Evolutionary conservation across 2,113 vertebrate genomes (phyloP).

Genomic region (Ailurus styani): DNA sequence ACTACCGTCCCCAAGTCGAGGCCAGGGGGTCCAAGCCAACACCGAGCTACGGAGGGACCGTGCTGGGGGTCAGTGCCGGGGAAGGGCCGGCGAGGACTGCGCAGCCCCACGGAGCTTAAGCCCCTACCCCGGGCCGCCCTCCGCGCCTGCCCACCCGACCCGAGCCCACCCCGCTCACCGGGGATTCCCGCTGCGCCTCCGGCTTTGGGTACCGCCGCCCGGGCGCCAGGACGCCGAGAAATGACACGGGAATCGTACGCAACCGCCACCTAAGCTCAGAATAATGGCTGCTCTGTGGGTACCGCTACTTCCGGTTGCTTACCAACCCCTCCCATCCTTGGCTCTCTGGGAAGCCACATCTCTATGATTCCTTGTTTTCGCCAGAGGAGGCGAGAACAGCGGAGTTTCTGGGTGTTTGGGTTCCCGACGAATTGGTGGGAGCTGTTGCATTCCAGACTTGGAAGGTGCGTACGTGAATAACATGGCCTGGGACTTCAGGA

Average conservation of each 20-base stretch:
- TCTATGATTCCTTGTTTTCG: neutral
- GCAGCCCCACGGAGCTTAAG: neutral
- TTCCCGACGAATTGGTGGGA: rapidly evolving
- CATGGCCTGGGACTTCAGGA: neutral
- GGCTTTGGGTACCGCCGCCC: neutral
- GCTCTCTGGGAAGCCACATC: conserved; percentile 13
- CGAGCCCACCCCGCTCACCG: conserved; percentile 31
- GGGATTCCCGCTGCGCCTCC: neutral
- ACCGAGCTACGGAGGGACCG: rapidly evolving
- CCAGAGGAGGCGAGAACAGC: rapidly evolving
- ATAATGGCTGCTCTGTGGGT: neutral
- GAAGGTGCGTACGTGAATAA: neutral
- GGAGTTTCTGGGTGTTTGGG: rapidly evolving
- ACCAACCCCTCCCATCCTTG: rapidly evolving
- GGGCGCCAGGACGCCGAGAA: neutral
- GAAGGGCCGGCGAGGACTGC: neutral
- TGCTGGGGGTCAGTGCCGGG: rapidly evolving
- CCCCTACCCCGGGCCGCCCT: neutral
- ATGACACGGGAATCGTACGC: neutral
- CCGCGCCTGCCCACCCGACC: neutral
- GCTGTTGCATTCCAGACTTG: neutral
- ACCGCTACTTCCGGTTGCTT: conserved; percentile 21
- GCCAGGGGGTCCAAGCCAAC: neutral
- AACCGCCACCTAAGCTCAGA: rapidly evolving
- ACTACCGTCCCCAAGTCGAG: neutral